A percentile compares a stretch with the other conserved stretches of the same genome.
Conservation (phyloP, 2,888 invertebrate species). For the Hypomecis atomaria region DNA sequence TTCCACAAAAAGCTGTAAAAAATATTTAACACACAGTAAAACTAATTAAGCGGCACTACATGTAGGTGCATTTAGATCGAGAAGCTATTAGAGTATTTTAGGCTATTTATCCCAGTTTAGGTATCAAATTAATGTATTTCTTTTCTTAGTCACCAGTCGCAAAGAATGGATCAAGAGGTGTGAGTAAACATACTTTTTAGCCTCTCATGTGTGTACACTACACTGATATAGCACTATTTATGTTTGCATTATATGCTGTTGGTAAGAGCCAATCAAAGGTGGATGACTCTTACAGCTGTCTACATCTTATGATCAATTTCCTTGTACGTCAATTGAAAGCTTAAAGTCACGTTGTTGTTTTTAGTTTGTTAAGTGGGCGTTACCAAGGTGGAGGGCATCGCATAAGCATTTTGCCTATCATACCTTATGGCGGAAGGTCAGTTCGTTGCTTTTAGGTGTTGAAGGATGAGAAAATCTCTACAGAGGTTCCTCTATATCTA, state of each 20-base stretch:
- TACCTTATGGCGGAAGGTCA: slow-evolving; percentile 78
- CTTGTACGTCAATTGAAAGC: slow-evolving; percentile 42
- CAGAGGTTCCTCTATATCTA: slow-evolving; percentile 38
- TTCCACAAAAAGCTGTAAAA: slow-evolving; percentile 39
- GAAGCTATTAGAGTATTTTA: slow-evolving; percentile 22
- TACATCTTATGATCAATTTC: slow-evolving; percentile 30
- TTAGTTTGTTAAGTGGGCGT: slow-evolving; percentile 83
- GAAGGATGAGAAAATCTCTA: slow-evolving; percentile 41
- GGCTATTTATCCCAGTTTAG: slow-evolving; percentile 14
- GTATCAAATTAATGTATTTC: slow-evolving; percentile 57
- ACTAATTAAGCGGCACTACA: slow-evolving; percentile 45
- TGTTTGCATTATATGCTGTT: slow-evolving; percentile 45
- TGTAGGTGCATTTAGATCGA: slow-evolving; percentile 42
- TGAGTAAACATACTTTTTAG: slow-evolving; percentile 67
- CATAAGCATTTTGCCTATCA: slow-evolving; percentile 78
- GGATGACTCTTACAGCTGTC: slow-evolving; percentile 35
- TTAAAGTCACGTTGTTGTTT: slow-evolving; percentile 63
- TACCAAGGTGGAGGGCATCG: slow-evolving; percentile 81
- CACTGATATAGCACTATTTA: slow-evolving; percentile 46
- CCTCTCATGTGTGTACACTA: slow-evolving; percentile 45
- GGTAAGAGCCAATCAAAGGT: slow-evolving; percentile 30
- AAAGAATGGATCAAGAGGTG: slow-evolving; percentile 75
- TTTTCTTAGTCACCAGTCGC: slow-evolving; percentile 75
- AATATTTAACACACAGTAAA: slow-evolving; percentile 39
- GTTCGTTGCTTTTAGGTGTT: slow-evolving; percentile 54